Percentiles rank a stretch among this genome's conserved stretches.
These are phyloP conservation scores for Proteles cristata DNA, from an alignment of 2,113 vertebrate genomes.

Conservation along the genomic window DNA sequence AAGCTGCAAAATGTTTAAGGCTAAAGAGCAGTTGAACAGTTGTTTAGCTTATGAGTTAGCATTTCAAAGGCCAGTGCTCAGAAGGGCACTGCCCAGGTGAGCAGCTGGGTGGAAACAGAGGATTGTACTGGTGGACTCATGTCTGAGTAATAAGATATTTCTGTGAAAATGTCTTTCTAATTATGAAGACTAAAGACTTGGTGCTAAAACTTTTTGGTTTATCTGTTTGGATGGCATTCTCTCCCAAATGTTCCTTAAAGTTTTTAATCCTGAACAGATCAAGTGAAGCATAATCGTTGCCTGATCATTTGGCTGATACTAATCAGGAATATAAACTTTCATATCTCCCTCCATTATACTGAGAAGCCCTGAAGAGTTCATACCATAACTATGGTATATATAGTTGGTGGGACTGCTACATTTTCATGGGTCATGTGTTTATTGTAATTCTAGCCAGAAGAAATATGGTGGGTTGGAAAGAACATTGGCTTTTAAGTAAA, in stretches of 20 bases:
- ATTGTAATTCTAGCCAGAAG: constrained; percentile 21
- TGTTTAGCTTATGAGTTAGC: constrained; percentile 47
- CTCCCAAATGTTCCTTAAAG: background rate
- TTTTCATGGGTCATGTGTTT: background rate
- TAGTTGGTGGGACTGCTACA: background rate
- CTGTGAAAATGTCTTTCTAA: constrained; percentile 18
- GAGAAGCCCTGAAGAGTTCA: background rate
- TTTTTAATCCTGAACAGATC: constrained; percentile 1
- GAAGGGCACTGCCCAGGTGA: background rate
- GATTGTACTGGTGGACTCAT: background rate
- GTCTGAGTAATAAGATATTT: background rate
- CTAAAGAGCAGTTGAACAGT: constrained; percentile 45
- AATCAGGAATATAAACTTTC: background rate
- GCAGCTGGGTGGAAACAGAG: background rate
- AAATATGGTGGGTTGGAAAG: background rate
- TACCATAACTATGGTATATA: rapidly evolving
- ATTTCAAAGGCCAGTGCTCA: constrained; percentile 60
- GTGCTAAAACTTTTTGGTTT: background rate
- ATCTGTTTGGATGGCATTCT: background rate
- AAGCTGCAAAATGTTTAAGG: constrained; percentile 20
- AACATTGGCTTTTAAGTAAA: background rate
- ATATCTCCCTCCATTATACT: background rate
- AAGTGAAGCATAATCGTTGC: background rate
- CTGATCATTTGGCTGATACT: background rate
- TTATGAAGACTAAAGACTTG: background rate